Base-by-base conservation (phyloP, 2,797 vertebrate species). In the Peromyscus eremicus region DNA sequence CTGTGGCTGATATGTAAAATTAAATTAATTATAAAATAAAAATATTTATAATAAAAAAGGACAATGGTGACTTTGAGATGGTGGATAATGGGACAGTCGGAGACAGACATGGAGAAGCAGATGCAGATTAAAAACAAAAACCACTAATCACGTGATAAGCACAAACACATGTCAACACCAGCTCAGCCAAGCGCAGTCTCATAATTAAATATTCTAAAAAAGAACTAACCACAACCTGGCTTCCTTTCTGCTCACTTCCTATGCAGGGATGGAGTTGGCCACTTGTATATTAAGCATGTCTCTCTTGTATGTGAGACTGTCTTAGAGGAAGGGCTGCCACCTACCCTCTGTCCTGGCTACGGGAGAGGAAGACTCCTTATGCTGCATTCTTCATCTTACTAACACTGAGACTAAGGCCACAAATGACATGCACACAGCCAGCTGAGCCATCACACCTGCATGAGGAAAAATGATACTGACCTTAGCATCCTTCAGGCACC, bases 381-480 rank as follows among this genome's bases (percentile, higher is more conserved):
- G 55, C 13, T 4, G 0, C 1, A 5, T 23, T 13, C 40, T 14
- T n/a, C 16, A 40, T 29, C 0, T 23, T 68, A 43, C n/a, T 57
- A 6, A 17, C 23, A 32, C 34, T 11, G 64, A 85, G 40, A 21
- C 55, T 37, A 46, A 2, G 80, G 4, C 11, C 6, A 0, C 5
- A 57, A 52, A 68, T 0, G 3, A 9, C 0, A 32, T 10, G 2
- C 0, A 8, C 5, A 40, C 37, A 8, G 14, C n/a, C 4, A 29
- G 25, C 2, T 0, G 0, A 11, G 29, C n/a, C 3, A 1, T 71
- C 6, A 14, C 17, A 76, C 52, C 57, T 0, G 8, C 0, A 11
- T 27, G 4, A 25, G 55, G 25, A 0, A 3, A 11, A 29, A 32
- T 7, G 1, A 0, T 17, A 11, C 23, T 21, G 52, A 7, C 16